phyloP scores from a whole-genome alignment of 2,113 vertebrate genomes.

The Amia ocellicauda region DNA sequence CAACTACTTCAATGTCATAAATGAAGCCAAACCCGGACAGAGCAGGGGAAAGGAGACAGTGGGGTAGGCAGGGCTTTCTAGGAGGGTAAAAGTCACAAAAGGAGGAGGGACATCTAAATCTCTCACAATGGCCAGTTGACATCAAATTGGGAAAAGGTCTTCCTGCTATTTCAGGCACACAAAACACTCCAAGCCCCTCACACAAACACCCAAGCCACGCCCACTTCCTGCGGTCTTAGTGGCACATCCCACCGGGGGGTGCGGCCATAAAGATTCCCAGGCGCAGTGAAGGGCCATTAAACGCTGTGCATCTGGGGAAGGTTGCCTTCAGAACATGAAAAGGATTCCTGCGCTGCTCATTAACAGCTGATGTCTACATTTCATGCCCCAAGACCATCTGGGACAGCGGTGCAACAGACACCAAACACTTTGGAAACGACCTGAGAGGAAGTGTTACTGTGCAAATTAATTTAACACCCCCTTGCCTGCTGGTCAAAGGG shows the following conservation, averaged over 20 bases:
- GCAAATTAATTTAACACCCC: background rate
- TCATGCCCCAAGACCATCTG: background rate
- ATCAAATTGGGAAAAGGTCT: no score
- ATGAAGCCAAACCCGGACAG: no score
- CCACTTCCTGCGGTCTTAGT: background rate
- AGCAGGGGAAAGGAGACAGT: no score
- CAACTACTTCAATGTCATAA: no score
- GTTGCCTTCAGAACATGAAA: slow-evolving; percentile 24
- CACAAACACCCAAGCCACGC: no score
- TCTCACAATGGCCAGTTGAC: no score
- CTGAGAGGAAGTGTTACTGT: background rate
- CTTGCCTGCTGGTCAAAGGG: background rate
- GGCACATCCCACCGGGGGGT: background rate
- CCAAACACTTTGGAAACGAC: slow-evolving; percentile 12
- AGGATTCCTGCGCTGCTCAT: slow-evolving; percentile 25
- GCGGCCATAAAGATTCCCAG: slow-evolving; percentile 14
- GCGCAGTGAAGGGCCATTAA: slow-evolving; percentile 5
- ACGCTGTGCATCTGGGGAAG: slow-evolving; percentile 7
- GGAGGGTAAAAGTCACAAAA: no score
- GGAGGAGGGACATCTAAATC: no score
- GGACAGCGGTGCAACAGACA: background rate
- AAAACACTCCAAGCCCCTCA: background rate
- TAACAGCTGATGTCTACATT: background rate
- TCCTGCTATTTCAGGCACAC: no score
- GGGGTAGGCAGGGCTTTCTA: no score